A percentile compares a stretch with the other conserved stretches of the same genome.
phyloP scores from a whole-genome alignment of 2,113 vertebrate genomes.

The Pagrus major region DNA sequence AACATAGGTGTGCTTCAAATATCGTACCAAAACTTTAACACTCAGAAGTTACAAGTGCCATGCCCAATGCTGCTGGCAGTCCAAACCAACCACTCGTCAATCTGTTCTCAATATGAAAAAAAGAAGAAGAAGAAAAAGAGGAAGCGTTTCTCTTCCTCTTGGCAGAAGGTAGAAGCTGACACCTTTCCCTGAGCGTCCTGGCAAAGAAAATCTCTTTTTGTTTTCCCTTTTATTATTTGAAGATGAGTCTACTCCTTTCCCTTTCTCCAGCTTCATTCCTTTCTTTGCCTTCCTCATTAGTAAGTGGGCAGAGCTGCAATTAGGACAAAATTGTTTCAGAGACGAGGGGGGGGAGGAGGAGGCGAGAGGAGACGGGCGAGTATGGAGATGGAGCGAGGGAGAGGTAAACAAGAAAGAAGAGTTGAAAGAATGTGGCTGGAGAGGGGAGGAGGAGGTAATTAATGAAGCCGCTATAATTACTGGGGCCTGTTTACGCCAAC shows the following conservation, averaged over 20 bases:
- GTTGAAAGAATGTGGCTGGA: slow-evolving; percentile 71
- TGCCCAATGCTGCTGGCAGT: slow-evolving; percentile 60
- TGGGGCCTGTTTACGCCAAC: slow-evolving; percentile 69
- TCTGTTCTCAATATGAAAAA: slow-evolving; percentile 52
- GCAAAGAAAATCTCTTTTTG: slow-evolving; percentile 63
- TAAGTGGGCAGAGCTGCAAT: slow-evolving; percentile 74
- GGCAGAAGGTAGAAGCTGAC: slow-evolving; percentile 68
- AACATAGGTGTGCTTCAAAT: slow-evolving; percentile 23
- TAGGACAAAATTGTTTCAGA: slow-evolving; percentile 68
- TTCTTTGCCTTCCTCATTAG: slow-evolving; percentile 73
- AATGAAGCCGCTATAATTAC: slow-evolving; percentile 79
- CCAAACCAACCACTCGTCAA: slow-evolving; percentile 38
- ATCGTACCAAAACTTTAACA: slow-evolving; percentile 21
- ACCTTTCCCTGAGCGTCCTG: slow-evolving; percentile 75
- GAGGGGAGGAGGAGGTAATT: slow-evolving; percentile 69
- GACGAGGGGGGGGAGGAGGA: slow-evolving; percentile 5
- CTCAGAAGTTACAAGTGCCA: slow-evolving; percentile 23
- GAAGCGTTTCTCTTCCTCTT: slow-evolving; percentile 64
- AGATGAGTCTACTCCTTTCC: slow-evolving; percentile 61
- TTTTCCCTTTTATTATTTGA: slow-evolving; percentile 55
- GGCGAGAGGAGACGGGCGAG: slow-evolving; percentile 69
- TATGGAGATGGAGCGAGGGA: slow-evolving; percentile 64
- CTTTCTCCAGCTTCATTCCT: slow-evolving; percentile 60
- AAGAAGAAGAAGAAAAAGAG: slow-evolving; percentile 18
- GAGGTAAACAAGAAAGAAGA: slow-evolving; percentile 83